These are phyloP conservation scores for Scleropages formosus DNA, from an alignment of 2,797 vertebrate species.

Conservation along the genomic window DNA sequence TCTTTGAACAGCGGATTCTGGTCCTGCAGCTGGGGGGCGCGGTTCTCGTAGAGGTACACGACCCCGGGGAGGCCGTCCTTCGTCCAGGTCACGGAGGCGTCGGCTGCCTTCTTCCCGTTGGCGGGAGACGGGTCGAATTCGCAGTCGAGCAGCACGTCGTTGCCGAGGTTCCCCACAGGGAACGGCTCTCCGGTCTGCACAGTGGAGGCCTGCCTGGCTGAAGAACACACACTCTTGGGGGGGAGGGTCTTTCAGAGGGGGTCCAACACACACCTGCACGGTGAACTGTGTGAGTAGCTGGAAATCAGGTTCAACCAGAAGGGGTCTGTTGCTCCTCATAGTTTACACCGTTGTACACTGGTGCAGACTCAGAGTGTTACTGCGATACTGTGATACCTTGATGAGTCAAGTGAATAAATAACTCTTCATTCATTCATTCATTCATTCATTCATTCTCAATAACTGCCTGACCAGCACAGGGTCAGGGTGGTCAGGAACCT, in stretches of 20 bases:
- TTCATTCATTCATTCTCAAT: too few relatives aligned
- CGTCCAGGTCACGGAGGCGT: conserved; percentile 70
- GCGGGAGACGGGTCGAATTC: conserved; percentile 26
- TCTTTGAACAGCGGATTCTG: conserved; percentile 67
- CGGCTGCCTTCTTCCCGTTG: conserved; percentile 13
- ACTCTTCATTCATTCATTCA: too few relatives aligned
- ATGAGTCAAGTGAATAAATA: too few relatives aligned
- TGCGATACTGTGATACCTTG: too few relatives aligned
- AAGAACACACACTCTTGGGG: not conserved
- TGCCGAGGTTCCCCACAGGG: conserved; percentile 55
- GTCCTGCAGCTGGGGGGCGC: conserved; percentile 54
- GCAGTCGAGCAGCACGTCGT: conserved; percentile 62
- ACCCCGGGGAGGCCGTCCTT: conserved; percentile 59
- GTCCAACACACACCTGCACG: not conserved
- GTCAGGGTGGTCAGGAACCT: too few relatives aligned
- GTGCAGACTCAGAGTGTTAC: not conserved
- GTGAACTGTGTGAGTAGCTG: too few relatives aligned
- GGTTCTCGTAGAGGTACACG: conserved; percentile 69
- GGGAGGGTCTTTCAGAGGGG: too few relatives aligned
- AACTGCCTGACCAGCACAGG: too few relatives aligned
- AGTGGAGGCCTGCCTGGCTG: conserved; percentile 28
- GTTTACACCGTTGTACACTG: too few relatives aligned
- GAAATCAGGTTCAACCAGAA: not conserved
- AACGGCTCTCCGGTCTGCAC: conserved; percentile 45
- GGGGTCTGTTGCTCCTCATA: too few relatives aligned